Evolutionary conservation across 1,140 invertebrate genomes (phyloP).

Genomic region (Bombus vancouverensis): DNA sequence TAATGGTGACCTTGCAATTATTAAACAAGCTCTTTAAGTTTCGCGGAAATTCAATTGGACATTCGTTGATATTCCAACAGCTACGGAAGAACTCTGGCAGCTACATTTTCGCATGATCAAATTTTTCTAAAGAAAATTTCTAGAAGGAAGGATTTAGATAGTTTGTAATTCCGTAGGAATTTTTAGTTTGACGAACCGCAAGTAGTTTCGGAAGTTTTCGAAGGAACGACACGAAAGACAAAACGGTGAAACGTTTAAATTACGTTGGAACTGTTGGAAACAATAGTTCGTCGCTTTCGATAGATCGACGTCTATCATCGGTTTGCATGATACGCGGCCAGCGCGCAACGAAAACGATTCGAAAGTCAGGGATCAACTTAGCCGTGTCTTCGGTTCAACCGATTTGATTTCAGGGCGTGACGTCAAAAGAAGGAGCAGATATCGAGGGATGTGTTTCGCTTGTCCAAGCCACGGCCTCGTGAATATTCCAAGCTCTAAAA

Average conservation of each 20-base stretch:
- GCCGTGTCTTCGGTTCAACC: constrained; percentile 36
- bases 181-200: too few species aligned
- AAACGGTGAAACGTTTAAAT: too few species aligned
- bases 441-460: constrained; percentile 78
- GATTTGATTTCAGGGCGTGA: constrained; percentile 65
- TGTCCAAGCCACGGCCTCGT: constrained; percentile 78
- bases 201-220: too few species aligned
- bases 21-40: background rate
- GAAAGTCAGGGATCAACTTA: constrained; percentile 49
- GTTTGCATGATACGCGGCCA: constrained; percentile 13
- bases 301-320: background rate
- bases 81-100: background rate
- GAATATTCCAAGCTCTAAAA: constrained; percentile 81
- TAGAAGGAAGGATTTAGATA: too few species aligned
- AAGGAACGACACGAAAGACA: too few species aligned
- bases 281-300: constrained; percentile 22
- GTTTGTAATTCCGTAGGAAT: too few species aligned
- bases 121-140: too few species aligned
- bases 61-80: too few species aligned
- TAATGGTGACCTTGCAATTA: constrained; percentile 16
- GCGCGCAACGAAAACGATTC: background rate
- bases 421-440: constrained; percentile 66
- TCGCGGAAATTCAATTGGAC: background rate
- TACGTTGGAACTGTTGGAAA: background rate
- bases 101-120: background rate